Conservation (phyloP, 64 coral and sea anemone genomes). For the Astreopora myriophthalma region DNA sequence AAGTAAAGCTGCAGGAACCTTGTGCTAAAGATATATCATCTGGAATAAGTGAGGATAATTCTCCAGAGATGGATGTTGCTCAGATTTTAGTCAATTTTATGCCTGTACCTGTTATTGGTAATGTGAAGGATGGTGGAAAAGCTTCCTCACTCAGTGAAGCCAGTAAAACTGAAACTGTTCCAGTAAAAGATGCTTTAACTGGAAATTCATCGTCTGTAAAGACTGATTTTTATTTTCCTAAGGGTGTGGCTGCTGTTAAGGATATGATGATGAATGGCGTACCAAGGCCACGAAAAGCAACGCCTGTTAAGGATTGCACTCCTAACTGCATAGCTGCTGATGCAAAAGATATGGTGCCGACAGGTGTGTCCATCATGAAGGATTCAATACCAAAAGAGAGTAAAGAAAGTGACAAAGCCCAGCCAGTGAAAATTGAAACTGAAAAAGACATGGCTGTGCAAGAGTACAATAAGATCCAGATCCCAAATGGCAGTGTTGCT, state of each 20-base stretch:
- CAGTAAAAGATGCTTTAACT: not conserved
- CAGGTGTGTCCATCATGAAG: not conserved
- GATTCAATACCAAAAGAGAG: not conserved
- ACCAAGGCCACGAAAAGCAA: not conserved
- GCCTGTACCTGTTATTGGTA: slow-evolving; percentile 64
- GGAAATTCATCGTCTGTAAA: not conserved
- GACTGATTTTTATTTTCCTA: not conserved
- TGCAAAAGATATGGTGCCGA: not conserved
- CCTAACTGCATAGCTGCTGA: not conserved
- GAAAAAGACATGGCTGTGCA: not conserved
- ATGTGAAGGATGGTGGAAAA: not conserved
- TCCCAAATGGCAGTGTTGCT: not conserved
- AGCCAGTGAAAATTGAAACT: not conserved
- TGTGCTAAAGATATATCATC: not conserved
- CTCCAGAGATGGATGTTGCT: slow-evolving; percentile 85
- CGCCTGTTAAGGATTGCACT: not conserved
- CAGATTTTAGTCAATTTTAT: slow-evolving; percentile 82
- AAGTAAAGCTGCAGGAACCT: not conserved
- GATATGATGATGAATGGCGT: not conserved
- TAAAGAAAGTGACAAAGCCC: not conserved
- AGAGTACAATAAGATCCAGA: not conserved
- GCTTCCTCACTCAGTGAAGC: not conserved
- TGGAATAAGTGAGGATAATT: slow-evolving; percentile 8
- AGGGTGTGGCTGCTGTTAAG: not conserved
- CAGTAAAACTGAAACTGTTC: not conserved